These are phyloP conservation scores for Porites rus DNA, from an alignment of 92 coral and sea anemone genomes.

Conservation along the genomic window DNA sequence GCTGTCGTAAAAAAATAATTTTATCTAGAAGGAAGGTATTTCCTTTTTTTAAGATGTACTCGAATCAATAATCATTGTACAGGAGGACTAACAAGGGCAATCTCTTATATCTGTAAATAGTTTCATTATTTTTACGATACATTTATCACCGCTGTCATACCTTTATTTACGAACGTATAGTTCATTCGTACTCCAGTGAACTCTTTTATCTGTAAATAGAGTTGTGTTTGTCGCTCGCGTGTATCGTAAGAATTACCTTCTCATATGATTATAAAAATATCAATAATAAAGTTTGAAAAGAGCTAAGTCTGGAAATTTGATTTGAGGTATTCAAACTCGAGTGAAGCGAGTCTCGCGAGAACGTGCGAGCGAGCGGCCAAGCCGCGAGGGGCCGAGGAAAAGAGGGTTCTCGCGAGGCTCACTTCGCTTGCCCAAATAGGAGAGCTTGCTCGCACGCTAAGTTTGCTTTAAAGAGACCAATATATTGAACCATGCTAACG, in stretches of 20 bases:
- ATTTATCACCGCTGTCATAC: conserved; percentile 34
- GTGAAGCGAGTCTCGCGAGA: too few relatives aligned
- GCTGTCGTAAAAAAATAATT: neutral
- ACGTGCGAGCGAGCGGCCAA: too few relatives aligned
- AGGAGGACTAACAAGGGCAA: neutral
- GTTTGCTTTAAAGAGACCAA: too few relatives aligned
- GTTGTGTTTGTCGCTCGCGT: neutral
- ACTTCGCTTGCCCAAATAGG: too few relatives aligned
- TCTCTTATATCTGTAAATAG: conserved; percentile 39
- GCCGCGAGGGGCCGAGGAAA: too few relatives aligned
- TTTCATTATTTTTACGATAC: conserved; percentile 46
- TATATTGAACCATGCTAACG: too few relatives aligned
- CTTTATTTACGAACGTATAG: conserved; percentile 4
- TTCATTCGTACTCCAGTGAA: conserved; percentile 15
- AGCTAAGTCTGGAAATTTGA: conserved; percentile 9
- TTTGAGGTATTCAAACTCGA: neutral
- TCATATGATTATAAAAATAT: neutral
- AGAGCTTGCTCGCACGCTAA: too few relatives aligned
- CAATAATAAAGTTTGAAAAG: conserved; percentile 1
- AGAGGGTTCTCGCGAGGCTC: too few relatives aligned
- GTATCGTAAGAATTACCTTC: conserved; percentile 9
- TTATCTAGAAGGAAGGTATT: conserved; percentile 8
- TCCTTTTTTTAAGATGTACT: conserved; percentile 21
- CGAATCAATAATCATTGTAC: conserved; percentile 24
- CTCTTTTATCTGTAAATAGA: conserved; percentile 41